These are phyloP conservation scores for Eptesicus fuscus DNA, from an alignment of 2,113 vertebrate species.

Conservation along the genomic window DNA sequence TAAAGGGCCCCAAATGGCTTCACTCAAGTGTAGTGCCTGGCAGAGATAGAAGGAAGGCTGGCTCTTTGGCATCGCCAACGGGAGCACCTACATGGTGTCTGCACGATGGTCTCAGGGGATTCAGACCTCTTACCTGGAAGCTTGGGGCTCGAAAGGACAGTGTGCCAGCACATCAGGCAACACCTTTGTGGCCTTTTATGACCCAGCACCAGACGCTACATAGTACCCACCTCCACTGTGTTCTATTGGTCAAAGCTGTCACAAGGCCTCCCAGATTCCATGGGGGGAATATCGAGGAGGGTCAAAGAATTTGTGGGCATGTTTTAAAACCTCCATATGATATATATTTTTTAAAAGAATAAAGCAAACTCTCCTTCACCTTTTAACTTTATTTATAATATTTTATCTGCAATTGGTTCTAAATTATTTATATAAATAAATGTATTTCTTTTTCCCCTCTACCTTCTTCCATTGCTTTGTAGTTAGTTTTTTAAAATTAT, in stretches of 20 bases:
- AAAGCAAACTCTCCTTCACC: neutral
- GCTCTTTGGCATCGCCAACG: neutral
- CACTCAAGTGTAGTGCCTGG: neutral
- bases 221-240: neutral
- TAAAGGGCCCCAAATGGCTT: neutral
- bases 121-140: neutral
- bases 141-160: neutral
- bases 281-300: neutral
- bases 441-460: neutral
- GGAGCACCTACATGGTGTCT: neutral
- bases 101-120: neutral
- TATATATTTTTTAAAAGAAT: neutral
- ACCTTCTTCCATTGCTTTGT: neutral
- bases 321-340: neutral
- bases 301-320: neutral
- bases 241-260: neutral
- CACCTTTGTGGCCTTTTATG: neutral
- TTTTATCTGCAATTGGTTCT: neutral
- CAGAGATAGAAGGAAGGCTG: neutral
- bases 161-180: neutral
- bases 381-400: neutral
- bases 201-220: neutral
- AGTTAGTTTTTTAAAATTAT: conserved; percentile 18
- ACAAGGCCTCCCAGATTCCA: neutral
- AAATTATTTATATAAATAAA: neutral